phyloP scores from a whole-genome alignment of 2,888 invertebrate species.

The Plagiodera versicolora region DNA sequence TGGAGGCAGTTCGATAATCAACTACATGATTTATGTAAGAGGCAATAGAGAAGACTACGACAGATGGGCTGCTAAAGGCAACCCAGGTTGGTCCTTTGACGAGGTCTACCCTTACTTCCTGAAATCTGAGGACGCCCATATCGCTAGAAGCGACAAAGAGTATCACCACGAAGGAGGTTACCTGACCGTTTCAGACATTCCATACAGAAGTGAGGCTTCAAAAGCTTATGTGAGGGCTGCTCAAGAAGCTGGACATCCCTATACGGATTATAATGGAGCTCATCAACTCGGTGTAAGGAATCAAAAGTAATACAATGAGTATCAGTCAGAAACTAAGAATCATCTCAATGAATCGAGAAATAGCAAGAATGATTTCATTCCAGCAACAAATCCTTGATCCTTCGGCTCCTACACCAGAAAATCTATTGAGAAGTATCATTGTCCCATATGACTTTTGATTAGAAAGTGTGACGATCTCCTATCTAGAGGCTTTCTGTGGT shows the following conservation, averaged over 20 bases:
- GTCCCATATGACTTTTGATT: too few relatives aligned
- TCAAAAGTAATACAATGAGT: neutral
- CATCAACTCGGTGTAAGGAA: slow-evolving; percentile 60
- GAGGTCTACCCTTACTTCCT: slow-evolving; percentile 55
- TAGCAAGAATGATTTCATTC: too few relatives aligned
- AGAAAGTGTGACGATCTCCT: too few relatives aligned
- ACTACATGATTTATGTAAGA: slow-evolving; percentile 62
- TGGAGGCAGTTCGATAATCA: slow-evolving; percentile 57
- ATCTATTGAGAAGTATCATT: too few relatives aligned
- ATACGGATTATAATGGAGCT: slow-evolving; percentile 70
- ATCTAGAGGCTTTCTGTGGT: too few relatives aligned
- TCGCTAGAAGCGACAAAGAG: slow-evolving; percentile 37
- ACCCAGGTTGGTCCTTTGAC: slow-evolving; percentile 59
- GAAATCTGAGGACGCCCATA: slow-evolving; percentile 49
- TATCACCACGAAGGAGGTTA: slow-evolving; percentile 53
- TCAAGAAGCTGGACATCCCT: slow-evolving; percentile 65
- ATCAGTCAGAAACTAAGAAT: too few relatives aligned
- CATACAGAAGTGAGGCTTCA: slow-evolving; percentile 54
- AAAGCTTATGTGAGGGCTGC: slow-evolving; percentile 62
- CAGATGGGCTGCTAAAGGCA: slow-evolving; percentile 61
- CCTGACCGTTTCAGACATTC: slow-evolving; percentile 47
- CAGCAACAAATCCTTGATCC: too few relatives aligned
- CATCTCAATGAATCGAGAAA: too few relatives aligned
- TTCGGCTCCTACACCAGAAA: too few relatives aligned
- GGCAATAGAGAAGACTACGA: slow-evolving; percentile 72